These are phyloP conservation scores for Poicephalus gulielmi DNA, from an alignment of 2,113 vertebrate species.

Conservation along the genomic window DNA sequence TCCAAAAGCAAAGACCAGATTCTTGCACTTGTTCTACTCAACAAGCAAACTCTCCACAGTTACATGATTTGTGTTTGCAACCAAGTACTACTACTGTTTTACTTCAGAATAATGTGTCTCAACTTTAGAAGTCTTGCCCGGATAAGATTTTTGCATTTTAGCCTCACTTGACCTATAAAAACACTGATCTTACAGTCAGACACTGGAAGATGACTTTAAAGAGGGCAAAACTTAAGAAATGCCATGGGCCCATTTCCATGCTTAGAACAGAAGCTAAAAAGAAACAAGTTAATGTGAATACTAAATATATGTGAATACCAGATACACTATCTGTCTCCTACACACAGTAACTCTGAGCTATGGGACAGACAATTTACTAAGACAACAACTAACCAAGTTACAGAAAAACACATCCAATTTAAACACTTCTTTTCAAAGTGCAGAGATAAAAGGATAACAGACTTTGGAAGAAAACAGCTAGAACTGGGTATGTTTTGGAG, in stretches of 20 bases:
- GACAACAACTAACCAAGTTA: neutral
- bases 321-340: neutral
- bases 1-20: neutral
- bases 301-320: neutral
- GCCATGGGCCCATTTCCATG: neutral
- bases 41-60: neutral
- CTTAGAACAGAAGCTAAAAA: neutral
- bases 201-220: neutral
- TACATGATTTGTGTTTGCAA: neutral
- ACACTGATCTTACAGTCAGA: neutral
- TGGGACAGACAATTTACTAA: neutral
- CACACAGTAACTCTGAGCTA: neutral
- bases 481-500: neutral
- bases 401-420: neutral
- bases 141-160: neutral
- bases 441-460: neutral
- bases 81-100: neutral
- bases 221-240: neutral
- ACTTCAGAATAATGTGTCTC: neutral
- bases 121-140: neutral
- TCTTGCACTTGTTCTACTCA: neutral
- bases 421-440: neutral
- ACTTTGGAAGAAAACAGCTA: neutral
- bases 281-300: neutral
- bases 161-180: neutral